phyloP scores from a whole-genome alignment of 2,888 invertebrate species.

The Punctoribates punctum region DNA sequence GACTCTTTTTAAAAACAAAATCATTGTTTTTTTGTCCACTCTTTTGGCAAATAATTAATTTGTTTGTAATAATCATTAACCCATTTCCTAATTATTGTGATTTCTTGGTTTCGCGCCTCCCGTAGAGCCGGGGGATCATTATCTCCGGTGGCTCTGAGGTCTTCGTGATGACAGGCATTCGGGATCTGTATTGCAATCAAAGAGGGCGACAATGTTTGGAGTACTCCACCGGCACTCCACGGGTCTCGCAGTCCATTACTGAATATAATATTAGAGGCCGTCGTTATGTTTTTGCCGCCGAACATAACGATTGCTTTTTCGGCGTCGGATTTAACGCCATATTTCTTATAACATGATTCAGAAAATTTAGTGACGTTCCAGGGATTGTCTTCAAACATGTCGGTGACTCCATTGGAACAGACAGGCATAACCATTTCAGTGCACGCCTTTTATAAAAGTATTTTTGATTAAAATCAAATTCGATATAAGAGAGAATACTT shows the following conservation, averaged over 20 bases:
- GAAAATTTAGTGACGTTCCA: slow-evolving; percentile 71
- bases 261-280: slow-evolving; percentile 62
- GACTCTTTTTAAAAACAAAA: neutral
- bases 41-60: neutral
- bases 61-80: slow-evolving; percentile 50
- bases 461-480: neutral
- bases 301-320: slow-evolving; percentile 69
- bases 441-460: slow-evolving; percentile 64
- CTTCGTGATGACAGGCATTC: slow-evolving; percentile 80
- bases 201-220: slow-evolving; percentile 64
- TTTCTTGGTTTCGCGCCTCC: slow-evolving; percentile 63
- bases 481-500: slow-evolving; percentile 4
- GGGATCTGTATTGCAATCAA: slow-evolving; percentile 69
- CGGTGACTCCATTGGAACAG: slow-evolving; percentile 69
- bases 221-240: slow-evolving; percentile 79
- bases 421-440: slow-evolving; percentile 97
- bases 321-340: slow-evolving; percentile 65
- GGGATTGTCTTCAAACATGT: slow-evolving; percentile 73
- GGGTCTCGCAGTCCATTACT: slow-evolving; percentile 80
- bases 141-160: slow-evolving; percentile 65
- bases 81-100: slow-evolving; percentile 63
- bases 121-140: slow-evolving; percentile 66
- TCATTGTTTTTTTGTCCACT: neutral
- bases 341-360: slow-evolving; percentile 65
- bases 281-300: slow-evolving; percentile 70